Base-by-base conservation (phyloP, 1,140 invertebrate genomes). In the Drosophila teissieri region DNA sequence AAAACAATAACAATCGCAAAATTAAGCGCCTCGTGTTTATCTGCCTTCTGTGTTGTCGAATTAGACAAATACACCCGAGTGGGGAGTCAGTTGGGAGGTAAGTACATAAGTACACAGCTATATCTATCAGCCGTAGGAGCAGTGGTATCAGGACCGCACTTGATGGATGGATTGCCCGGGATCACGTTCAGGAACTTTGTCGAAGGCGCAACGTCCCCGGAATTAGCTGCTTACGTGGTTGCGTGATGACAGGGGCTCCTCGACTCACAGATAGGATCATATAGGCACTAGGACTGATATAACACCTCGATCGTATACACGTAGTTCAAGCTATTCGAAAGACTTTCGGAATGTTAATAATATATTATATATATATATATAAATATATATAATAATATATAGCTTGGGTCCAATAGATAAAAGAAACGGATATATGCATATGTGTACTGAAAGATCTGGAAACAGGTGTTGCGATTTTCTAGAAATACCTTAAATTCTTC, bases 41-140 rank as follows among this genome's bases (percentile, higher is more conserved):
- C 82, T 73, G 55, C 62, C 54, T 57, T 62, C 60, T 70, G 69
- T 72, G 72, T 58, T 85, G 73, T 85, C 82, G 73, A 84, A 84
- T 84, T 84, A 84, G 78, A 76, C 57, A 76, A 80, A 84, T 68
- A 73, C 58, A 69, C 55, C 61, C 36, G 17, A 42, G 58, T 79
- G 44, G 24, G 34, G n/a, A 37, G 58, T 17, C 27, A 17, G 37
- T 17, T 51, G 22, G 11, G 31, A 31, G 15, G 36, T 40, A 42
- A 19, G 17, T 44, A 22, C 2, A 12, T 44, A 42, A n/a, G 17
- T 44, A 34, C 3, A 12, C 31, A 22, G 55, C 36, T 64, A 62
- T 65, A 67, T 67, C 63, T 69, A 69, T 69, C 67, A 70, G 67
- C 48, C 46, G 19, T 8, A 17, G 8, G 63, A 36, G 27, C 36